phyloP scores from a whole-genome alignment of 2,888 invertebrate genomes.

The Cantharis rustica region DNA sequence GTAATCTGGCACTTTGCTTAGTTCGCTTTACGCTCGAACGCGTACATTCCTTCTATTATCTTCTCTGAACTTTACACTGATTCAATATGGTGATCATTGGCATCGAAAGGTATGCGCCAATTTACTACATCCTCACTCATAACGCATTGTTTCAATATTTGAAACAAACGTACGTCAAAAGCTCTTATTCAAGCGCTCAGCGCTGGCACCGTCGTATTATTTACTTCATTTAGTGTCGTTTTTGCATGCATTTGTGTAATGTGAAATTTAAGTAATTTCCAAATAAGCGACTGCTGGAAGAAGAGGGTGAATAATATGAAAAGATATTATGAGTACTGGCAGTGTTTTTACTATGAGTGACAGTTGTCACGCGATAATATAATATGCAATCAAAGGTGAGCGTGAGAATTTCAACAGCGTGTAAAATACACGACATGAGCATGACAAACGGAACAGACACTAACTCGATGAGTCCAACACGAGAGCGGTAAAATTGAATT shows the following conservation, averaged over 20 bases:
- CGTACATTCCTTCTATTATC: slow-evolving; percentile 52
- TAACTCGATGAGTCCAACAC: neutral
- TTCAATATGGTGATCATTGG: slow-evolving; percentile 44
- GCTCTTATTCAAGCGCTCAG: neutral
- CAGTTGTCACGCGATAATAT: slow-evolving; percentile 30
- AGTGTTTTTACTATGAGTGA: slow-evolving; percentile 27
- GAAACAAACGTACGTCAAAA: neutral
- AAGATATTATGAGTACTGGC: slow-evolving; percentile 24
- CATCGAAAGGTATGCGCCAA: slow-evolving; percentile 41
- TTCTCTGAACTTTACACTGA: slow-evolving; percentile 41
- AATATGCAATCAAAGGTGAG: slow-evolving; percentile 32
- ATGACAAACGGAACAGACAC: slow-evolving; percentile 20
- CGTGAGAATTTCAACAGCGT: slow-evolving; percentile 32
- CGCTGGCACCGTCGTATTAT: neutral
- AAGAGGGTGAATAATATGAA: slow-evolving; percentile 20
- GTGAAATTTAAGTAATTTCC: neutral
- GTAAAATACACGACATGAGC: slow-evolving; percentile 24
- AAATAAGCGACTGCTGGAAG: slow-evolving; percentile 20
- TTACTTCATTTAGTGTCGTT: neutral
- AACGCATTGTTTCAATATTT: slow-evolving; percentile 20
- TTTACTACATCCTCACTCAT: slow-evolving; percentile 28
- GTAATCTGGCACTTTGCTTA: slow-evolving; percentile 54
- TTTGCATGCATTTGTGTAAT: neutral
- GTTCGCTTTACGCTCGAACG: slow-evolving; percentile 51
- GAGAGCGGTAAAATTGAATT: neutral